A percentile compares a stretch with the other conserved stretches of the same genome.
These are phyloP conservation scores for Leiothrix lutea DNA, from an alignment of 2,113 vertebrate species.

Conservation along the genomic window DNA sequence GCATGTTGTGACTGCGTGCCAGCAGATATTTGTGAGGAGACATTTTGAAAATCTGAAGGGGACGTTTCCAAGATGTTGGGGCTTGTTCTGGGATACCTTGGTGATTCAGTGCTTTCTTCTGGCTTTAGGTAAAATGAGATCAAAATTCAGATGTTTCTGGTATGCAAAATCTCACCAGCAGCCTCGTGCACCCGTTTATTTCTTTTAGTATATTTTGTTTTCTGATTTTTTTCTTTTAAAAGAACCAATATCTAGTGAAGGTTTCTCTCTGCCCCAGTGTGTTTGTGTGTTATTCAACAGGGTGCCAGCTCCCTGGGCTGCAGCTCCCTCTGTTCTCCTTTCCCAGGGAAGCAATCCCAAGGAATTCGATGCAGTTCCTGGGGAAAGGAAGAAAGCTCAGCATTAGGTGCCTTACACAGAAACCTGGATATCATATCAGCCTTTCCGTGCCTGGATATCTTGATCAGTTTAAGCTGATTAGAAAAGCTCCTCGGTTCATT, in stretches of 20 bases:
- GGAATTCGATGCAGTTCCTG: neutral
- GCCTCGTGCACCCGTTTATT: neutral
- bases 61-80: neutral
- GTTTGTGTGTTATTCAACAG: neutral
- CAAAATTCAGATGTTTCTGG: neutral
- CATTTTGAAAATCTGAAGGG: constrained; percentile 32
- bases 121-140: neutral
- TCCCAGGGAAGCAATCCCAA: neutral
- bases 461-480: constrained; percentile 49
- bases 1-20: neutral
- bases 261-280: neutral
- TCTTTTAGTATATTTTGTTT: neutral
- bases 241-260: neutral
- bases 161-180: neutral
- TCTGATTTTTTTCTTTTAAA: neutral
- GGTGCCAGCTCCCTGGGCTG: neutral
- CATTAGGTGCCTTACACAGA: neutral
- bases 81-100: neutral
- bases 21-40: constrained; percentile 21
- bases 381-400: neutral
- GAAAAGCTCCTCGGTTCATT: constrained; percentile 28
- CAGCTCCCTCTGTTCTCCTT: neutral
- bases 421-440: neutral
- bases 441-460: neutral
- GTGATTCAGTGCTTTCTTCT: neutral